Conservation (phyloP, 2,113 vertebrate species). For the Scomber scombrus region DNA sequence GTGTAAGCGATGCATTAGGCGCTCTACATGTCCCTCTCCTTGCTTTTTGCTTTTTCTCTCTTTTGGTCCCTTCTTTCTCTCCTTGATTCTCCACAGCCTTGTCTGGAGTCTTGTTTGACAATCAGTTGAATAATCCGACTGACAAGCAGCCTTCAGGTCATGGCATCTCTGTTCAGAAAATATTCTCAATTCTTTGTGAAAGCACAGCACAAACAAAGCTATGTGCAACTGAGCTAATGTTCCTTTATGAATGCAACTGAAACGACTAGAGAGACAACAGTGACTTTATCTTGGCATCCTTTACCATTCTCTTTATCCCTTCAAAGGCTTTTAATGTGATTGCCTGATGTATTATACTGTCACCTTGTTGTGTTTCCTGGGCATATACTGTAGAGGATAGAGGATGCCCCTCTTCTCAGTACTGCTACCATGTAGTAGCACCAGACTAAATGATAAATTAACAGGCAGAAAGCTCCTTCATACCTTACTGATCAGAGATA, state of each 20-base stretch:
- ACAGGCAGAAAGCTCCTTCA: conserved; percentile 58
- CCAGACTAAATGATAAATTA: conserved; percentile 42
- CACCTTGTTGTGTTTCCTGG: not conserved
- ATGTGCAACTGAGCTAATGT: conserved; percentile 56
- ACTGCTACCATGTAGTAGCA: not conserved
- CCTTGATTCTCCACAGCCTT: conserved; percentile 57
- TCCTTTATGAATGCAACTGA: conserved; percentile 29
- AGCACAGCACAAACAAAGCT: conserved; percentile 68
- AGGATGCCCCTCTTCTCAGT: conserved; percentile 1
- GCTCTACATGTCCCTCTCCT: conserved; percentile 56
- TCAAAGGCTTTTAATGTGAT: conserved; percentile 34
- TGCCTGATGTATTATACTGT: conserved; percentile 4
- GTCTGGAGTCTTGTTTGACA: conserved; percentile 74
- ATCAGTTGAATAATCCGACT: conserved; percentile 76
- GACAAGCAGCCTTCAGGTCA: conserved; percentile 79
- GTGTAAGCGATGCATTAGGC: conserved; percentile 81
- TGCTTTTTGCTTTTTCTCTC: conserved; percentile 52
- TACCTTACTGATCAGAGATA: conserved; percentile 66
- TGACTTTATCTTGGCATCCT: conserved; percentile 37
- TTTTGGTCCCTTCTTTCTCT: conserved; percentile 49
- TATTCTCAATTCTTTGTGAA: conserved; percentile 71
- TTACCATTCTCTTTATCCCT: conserved; percentile 26
- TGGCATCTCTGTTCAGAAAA: conserved; percentile 67
- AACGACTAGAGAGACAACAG: conserved; percentile 15
- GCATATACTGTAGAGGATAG: not conserved